Evolutionary conservation across 2,113 vertebrate species (phyloP).

Genomic region (Machaerirhynchus nigripectus): DNA sequence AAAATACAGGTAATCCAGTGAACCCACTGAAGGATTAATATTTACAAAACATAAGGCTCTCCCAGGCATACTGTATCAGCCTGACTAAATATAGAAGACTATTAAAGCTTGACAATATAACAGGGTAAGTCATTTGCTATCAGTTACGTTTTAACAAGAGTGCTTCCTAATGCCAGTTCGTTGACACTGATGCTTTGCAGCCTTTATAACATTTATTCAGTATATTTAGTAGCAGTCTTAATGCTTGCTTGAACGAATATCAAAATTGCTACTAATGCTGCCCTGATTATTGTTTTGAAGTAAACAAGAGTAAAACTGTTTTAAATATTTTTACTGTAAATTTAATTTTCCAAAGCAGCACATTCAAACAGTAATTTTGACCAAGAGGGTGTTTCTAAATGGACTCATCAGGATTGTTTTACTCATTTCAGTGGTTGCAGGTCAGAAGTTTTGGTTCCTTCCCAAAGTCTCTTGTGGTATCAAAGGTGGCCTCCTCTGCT

Average conservation of each 20-base stretch:
- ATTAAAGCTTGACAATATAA: slow-evolving; percentile 21
- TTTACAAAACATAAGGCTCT: slow-evolving; percentile 22
- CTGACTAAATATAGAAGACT: neutral
- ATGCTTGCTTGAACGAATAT: neutral
- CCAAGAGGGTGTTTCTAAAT: neutral
- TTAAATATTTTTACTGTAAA: neutral
- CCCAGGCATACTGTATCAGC: neutral
- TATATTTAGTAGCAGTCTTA: slow-evolving; percentile 34
- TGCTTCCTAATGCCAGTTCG: neutral
- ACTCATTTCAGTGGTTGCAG: neutral
- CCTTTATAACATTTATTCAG: neutral
- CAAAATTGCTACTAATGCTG: neutral
- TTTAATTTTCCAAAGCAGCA: slow-evolving; percentile 18
- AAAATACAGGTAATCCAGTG: slow-evolving; percentile 44
- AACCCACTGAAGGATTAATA: slow-evolving; percentile 29
- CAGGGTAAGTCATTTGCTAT: slow-evolving; percentile 33
- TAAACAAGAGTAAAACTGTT: neutral
- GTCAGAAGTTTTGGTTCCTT: neutral
- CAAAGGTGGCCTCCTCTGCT: neutral
- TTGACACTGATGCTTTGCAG: neutral
- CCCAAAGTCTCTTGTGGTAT: neutral
- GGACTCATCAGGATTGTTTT: neutral
- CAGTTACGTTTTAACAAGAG: slow-evolving; percentile 31
- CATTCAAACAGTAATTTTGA: neutral
- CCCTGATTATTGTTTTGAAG: neutral